These are phyloP conservation scores for Tetragnatha versicolor DNA, from an alignment of 1,140 invertebrate species.

Conservation along the genomic window DNA sequence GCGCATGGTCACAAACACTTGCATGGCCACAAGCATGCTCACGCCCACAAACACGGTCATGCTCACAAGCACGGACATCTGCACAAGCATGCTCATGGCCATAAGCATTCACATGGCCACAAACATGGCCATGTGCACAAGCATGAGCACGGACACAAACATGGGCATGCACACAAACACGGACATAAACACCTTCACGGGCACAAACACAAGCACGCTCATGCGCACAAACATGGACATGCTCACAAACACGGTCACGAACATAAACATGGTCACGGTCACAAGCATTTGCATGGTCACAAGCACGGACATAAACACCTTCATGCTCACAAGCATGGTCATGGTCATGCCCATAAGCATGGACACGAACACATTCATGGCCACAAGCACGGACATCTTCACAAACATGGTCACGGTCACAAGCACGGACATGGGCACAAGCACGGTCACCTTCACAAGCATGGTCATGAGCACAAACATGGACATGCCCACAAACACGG, in stretches of 20 bases:
- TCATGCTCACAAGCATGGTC: slow-evolving; percentile 39
- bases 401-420: slow-evolving; percentile 32
- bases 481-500: slow-evolving; percentile 19
- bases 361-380: slow-evolving; percentile 36
- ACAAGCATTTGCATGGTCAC: slow-evolving; percentile 31
- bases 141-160: slow-evolving; percentile 33
- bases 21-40: slow-evolving; percentile 31
- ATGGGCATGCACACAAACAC: slow-evolving; percentile 38
- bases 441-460: slow-evolving; percentile 33
- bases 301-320: slow-evolving; percentile 27
- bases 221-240: slow-evolving; percentile 35
- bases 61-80: slow-evolving; percentile 30
- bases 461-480: slow-evolving; percentile 31
- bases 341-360: slow-evolving; percentile 20
- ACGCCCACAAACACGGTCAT: slow-evolving; percentile 38
- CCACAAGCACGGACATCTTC: slow-evolving; percentile 23
- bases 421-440: slow-evolving; percentile 35
- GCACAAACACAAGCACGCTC: slow-evolving; percentile 19
- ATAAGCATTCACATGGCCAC: slow-evolving; percentile 34
- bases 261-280: slow-evolving; percentile 28
- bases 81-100: slow-evolving; percentile 37
- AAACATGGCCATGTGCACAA: slow-evolving; percentile 31
- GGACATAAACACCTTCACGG: slow-evolving; percentile 28
- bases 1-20: slow-evolving; percentile 34
- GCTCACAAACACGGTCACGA: slow-evolving; percentile 29